Base-by-base conservation (phyloP, 2,113 vertebrate genomes). In the Grammatotria lemairii region DNA sequence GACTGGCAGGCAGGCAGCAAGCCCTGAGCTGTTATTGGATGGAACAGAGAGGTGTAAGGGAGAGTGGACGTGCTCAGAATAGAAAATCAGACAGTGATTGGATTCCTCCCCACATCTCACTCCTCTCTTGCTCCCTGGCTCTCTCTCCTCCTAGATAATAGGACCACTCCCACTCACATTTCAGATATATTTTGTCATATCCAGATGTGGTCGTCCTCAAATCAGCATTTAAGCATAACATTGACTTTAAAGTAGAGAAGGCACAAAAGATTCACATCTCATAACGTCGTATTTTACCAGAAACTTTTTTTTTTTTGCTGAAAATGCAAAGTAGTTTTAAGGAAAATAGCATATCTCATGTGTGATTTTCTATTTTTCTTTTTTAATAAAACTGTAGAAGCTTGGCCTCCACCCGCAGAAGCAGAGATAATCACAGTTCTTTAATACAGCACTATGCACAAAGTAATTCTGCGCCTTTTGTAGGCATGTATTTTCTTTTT, bases 61-160 rank as follows among this genome's bases (percentile, higher is more conserved):
- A 94, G 91, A 91, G 88, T 68, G 90, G 82, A 93, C 90, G 89
- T 96, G 94, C 94, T 95, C 91, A 89, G 94, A 95, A 96, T 95
- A 94, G 93, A 91, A 94, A 94, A 93, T 90, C 90, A 55, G 88
- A 93, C 86, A 93, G 92, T 94, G 93, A 95, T 95, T 95, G 90
- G 91, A 94, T 95, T 95, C 91, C 89, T 95, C 86, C 87, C 90
- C 85, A 92, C 94, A 95, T 87, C 92, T 92, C 89, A 85, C 88
- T 93, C 82, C 83, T 89, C 86, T 88, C 42, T 87, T 81, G 87
- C 92, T 93, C 87, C 75, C 86, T 86, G 79, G 68, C 84, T 85
- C 86, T 84, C 87, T 84, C 87, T 85, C 85, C 80, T 83, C 80
- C 40, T 87, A 85, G 91, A 90, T 93, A 90, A 90, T 92, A 80